These are phyloP conservation scores for Drosophila sordidula DNA, from an alignment of 2,888 invertebrate genomes.

Conservation along the genomic window DNA sequence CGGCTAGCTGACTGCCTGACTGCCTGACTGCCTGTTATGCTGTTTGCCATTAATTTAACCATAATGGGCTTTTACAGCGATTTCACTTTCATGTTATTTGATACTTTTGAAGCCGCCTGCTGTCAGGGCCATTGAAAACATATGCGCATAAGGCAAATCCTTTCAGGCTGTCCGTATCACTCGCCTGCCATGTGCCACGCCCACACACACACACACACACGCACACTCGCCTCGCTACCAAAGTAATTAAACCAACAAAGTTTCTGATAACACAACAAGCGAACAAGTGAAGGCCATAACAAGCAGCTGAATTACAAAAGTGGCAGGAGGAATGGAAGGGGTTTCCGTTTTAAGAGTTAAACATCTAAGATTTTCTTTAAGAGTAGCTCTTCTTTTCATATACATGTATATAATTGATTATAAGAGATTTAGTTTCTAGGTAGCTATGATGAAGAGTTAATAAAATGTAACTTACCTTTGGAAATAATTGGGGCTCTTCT, in stretches of 20 bases:
- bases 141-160: slow-evolving; percentile 62
- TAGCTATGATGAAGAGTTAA: not conserved
- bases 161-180: slow-evolving; percentile 56
- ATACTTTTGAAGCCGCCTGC: slow-evolving; percentile 58
- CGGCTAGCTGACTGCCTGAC: not conserved
- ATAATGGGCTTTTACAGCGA: slow-evolving; percentile 69
- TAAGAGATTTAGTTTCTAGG: slow-evolving; percentile 2
- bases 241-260: slow-evolving; percentile 72
- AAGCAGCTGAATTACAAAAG: slow-evolving; percentile 49
- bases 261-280: slow-evolving; percentile 61
- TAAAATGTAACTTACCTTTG: not conserved
- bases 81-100: slow-evolving; percentile 76
- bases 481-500: not conserved
- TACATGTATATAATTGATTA: slow-evolving; percentile 1
- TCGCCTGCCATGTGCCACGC: slow-evolving; percentile 26
- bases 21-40: slow-evolving; percentile 11
- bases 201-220: slow-evolving; percentile 12
- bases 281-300: slow-evolving; percentile 47
- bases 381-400: slow-evolving; percentile 11
- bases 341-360: slow-evolving; percentile 8
- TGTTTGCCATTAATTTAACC: slow-evolving; percentile 72
- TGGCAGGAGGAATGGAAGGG: not conserved
- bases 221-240: slow-evolving; percentile 9
- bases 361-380: slow-evolving; percentile 16
- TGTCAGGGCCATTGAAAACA: slow-evolving; percentile 64